Evolutionary conservation across 2,888 invertebrate genomes (phyloP).

Genomic region (Pristionchus fissidentatus): DNA sequence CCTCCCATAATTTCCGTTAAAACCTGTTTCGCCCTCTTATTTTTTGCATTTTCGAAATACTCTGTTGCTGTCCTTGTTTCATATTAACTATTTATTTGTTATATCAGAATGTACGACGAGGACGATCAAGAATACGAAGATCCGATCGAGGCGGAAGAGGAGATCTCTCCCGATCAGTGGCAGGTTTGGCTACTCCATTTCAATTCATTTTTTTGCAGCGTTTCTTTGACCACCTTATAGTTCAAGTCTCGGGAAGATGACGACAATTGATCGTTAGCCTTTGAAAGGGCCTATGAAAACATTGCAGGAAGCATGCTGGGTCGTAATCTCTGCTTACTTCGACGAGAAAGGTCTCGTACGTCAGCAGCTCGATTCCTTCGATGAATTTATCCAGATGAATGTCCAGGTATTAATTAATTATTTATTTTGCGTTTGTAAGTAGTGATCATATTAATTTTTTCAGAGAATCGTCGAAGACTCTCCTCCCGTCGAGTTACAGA

Average conservation of each 20-base stretch:
- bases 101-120: slow-evolving; percentile 57
- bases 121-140: slow-evolving; percentile 58
- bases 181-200: slow-evolving; percentile 81
- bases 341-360: slow-evolving; percentile 99
- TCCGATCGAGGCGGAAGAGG: slow-evolving; percentile 80
- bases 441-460: slow-evolving; percentile 80
- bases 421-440: slow-evolving; percentile 94
- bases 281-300: no score
- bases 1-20: no score
- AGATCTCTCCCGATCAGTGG: slow-evolving; percentile 97
- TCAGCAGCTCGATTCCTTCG: slow-evolving; percentile 98
- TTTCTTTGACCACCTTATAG: no score
- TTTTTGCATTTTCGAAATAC: slow-evolving; percentile 4
- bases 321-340: slow-evolving; percentile 99
- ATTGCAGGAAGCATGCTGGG: slow-evolving; percentile 89
- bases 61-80: background rate
- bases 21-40: background rate
- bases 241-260: no score
- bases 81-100: background rate
- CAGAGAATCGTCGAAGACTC: slow-evolving; percentile 99
- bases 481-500: slow-evolving; percentile 92
- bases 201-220: background rate
- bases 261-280: no score
- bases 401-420: slow-evolving; percentile 84
- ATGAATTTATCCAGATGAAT: slow-evolving; percentile 99